These are phyloP conservation scores for Nomada fucata DNA, from an alignment of 2,888 invertebrate genomes.

Conservation along the genomic window DNA sequence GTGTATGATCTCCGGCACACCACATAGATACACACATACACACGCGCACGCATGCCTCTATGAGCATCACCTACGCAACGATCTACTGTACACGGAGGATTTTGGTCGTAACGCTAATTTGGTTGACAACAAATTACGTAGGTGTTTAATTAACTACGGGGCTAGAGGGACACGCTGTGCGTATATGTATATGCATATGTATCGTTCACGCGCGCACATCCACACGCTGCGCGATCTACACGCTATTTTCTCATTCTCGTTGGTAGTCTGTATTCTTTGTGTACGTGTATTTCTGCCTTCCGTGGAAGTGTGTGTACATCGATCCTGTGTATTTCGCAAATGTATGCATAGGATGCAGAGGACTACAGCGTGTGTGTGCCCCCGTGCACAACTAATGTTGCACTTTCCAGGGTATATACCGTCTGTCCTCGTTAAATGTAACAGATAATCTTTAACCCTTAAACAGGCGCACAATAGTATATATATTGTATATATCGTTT, in stretches of 20 bases:
- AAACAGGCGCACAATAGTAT: conserved; percentile 45
- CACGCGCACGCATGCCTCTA: background rate
- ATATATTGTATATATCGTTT: background rate
- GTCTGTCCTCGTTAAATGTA: conserved; percentile 16
- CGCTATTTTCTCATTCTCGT: background rate
- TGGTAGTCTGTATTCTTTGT: conserved; percentile 1
- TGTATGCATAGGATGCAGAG: conserved; percentile 4
- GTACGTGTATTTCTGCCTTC: background rate
- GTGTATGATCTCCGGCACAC: too few species aligned
- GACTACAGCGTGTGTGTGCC: conserved; percentile 40
- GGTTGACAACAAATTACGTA: conserved; percentile 46
- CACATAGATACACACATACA: background rate
- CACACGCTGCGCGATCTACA: conserved; percentile 49
- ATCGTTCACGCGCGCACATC: conserved; percentile 49
- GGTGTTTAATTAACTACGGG: conserved; percentile 11
- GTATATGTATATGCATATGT: conserved; percentile 37
- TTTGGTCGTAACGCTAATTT: conserved; percentile 54
- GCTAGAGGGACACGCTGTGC: conserved; percentile 56
- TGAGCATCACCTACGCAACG: conserved; percentile 28
- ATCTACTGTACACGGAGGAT: conserved; percentile 51
- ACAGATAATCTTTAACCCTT: conserved; percentile 59
- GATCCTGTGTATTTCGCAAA: background rate
- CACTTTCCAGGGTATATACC: conserved; percentile 5
- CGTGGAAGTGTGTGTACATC: background rate
- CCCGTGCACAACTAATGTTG: conserved; percentile 26